phyloP scores from a whole-genome alignment of 2,113 vertebrate genomes.

The Chionis minor region DNA sequence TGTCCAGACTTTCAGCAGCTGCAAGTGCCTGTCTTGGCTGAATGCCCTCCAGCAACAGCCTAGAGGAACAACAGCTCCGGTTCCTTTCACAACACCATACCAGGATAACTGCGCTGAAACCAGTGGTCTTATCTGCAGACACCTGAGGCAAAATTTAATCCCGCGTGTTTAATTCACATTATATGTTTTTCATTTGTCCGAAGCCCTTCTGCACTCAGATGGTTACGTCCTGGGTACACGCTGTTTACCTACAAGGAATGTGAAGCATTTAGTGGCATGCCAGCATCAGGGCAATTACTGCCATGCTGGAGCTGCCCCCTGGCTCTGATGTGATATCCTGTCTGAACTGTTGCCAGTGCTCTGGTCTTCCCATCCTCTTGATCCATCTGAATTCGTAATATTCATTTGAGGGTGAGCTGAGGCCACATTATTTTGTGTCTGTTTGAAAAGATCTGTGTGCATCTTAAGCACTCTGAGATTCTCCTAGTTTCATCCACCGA shows the following conservation, averaged over 20 bases:
- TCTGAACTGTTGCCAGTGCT: neutral
- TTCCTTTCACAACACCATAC: neutral
- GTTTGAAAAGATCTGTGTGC: neutral
- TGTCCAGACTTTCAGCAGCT: neutral
- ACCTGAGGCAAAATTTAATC: neutral
- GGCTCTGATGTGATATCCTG: slow-evolving; percentile 10
- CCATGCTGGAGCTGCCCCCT: neutral
- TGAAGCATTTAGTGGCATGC: neutral
- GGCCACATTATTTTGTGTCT: neutral
- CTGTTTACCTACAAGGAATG: slow-evolving; percentile 31
- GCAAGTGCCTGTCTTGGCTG: neutral
- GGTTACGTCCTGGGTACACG: neutral
- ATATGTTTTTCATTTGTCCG: neutral
- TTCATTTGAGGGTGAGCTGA: neutral
- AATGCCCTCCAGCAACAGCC: neutral
- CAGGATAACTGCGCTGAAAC: neutral
- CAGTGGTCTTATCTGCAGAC: neutral
- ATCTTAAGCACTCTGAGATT: neutral
- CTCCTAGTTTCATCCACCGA: neutral
- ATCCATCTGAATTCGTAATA: neutral
- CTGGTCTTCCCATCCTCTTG: neutral
- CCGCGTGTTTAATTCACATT: neutral
- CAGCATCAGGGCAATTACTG: neutral
- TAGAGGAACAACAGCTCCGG: neutral
- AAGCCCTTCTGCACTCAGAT: neutral